Evolutionary conservation across 2,113 vertebrate species (phyloP), one percentile per base, ranked within the genome.

Genomic region (Macheiramphus alcinus): DNA sequence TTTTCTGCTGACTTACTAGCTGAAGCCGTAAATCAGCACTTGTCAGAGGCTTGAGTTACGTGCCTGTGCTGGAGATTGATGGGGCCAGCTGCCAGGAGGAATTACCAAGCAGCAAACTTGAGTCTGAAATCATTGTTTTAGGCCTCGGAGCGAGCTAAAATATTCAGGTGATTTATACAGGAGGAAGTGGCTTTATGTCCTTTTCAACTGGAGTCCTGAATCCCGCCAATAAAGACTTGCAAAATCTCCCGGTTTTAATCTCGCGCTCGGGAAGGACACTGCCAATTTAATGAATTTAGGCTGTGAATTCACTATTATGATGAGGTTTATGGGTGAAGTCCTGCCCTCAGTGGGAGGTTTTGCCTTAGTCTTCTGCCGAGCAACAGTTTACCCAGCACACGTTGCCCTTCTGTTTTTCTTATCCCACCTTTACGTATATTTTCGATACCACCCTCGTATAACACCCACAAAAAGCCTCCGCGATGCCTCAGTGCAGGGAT

Each of bases 1-100:
- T 92, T 96, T 88, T 80, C 32, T 94, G 96, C 78, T 61, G 97
- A 86, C 96, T 86, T 94, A 84, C 89, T 75, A 22, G 4, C 65
- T 14, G n/a, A 16, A 65, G 81, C 81, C 1, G 3, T 90, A 90
- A 95, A 94, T 94, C 95, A 80, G 82, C 93, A 19, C 78, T 48
- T 76, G 71, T 94, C 75, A 36, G 53, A 29, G 71, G 61, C 62
- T 84, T 21, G 78, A 88, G 90, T 70, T 93, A 68, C 26, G 5
- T 66, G 43, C 26, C 91, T 92, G 65, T 1, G 52, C 76, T 3
- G 15, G 76, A 59, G 95, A 61, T 65, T 40, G 94, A 67, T 50
- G 81, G 81, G 84, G 61, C 63, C 95, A 97, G 80, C 93, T 96
- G 94, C 93, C 94, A 91, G 76, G 7, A 76, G 42, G 52, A 80